These are phyloP conservation scores for Notodonta ziczac DNA, from an alignment of 2,888 invertebrate species.

Conservation along the genomic window DNA sequence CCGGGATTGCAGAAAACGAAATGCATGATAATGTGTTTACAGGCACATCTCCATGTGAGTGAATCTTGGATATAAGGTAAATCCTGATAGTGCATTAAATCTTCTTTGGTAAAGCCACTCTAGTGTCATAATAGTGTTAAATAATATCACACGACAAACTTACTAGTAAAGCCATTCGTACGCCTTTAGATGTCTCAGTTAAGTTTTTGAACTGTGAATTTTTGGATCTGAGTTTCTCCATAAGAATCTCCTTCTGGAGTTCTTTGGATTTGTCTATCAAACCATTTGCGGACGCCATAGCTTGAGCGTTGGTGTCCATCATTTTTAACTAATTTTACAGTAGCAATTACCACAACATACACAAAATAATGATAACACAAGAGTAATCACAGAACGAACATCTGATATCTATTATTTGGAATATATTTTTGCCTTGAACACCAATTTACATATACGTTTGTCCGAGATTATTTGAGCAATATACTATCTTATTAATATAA, in stretches of 20 bases:
- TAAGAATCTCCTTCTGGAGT: conserved; percentile 92
- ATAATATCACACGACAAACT: conserved; percentile 35
- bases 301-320: conserved; percentile 66
- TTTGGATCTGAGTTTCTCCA: conserved; percentile 96
- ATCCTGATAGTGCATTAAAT: too few species aligned
- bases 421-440: conserved; percentile 26
- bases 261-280: conserved; percentile 77
- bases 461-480: conserved; percentile 18
- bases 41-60: too few species aligned
- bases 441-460: conserved; percentile 15
- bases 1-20: too few species aligned
- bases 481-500: conserved; percentile 18
- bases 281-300: conserved; percentile 64
- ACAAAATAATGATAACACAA: conserved; percentile 50
- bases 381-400: conserved; percentile 54
- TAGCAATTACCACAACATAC: conserved; percentile 40
- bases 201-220: conserved; percentile 92
- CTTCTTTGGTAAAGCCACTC: too few species aligned
- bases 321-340: conserved; percentile 47
- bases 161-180: conserved; percentile 94
- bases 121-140: too few species aligned
- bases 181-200: conserved; percentile 93
- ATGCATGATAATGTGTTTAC: too few species aligned
- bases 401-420: conserved; percentile 44
- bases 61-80: too few species aligned